Evolutionary conservation across 2,113 vertebrate genomes (phyloP), one percentile per base, ranked within the genome.

Genomic region (Macquaria australasica): DNA sequence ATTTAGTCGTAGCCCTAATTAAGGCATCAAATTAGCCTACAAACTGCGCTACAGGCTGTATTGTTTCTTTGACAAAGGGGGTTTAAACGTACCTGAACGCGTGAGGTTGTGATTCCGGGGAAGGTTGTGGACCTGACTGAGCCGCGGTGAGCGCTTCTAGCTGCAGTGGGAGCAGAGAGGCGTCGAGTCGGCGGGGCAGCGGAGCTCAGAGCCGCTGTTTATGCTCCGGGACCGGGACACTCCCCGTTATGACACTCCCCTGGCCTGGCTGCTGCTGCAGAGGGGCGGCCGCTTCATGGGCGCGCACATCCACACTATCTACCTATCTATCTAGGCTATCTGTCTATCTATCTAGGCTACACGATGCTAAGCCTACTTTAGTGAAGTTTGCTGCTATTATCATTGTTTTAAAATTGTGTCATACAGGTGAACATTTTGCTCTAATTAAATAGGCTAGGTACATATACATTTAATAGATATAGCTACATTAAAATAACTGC

Each of bases 211-310:
- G 75, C 87, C 70, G 90, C 90, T 81, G 85, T 89, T 89, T 89
- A 66, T 88, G 87, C 10, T 1, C 18, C 3, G n/a, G 82, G 53
- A 39, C 87, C 83, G 81, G 85, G 87, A 86, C 85, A 87, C 93
- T 90, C 93, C 90, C 90, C 79, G 87, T 84, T 87, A 85, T 51
- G 89, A 89, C 90, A 84, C 89, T 48, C 90, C 91, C 88, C 71
- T 15, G 48, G 51, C 20, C 67, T 20, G 74, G 59, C 74, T 34
- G 66, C 64, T 66, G 68, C 83, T 58, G 75, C 86, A n/a, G 43
- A 23, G 60, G 66, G 25, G 53, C 51, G 67, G 55, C 12, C 53
- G 25, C 15, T 58, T 45, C 77, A 2, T 6, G 58, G n/a, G 12
- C 63, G 70, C 60, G 73, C 60, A 76, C 82, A 58, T 1, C 68